Conservation (phyloP, 2,113 vertebrate genomes). For the Egretta garzetta region DNA sequence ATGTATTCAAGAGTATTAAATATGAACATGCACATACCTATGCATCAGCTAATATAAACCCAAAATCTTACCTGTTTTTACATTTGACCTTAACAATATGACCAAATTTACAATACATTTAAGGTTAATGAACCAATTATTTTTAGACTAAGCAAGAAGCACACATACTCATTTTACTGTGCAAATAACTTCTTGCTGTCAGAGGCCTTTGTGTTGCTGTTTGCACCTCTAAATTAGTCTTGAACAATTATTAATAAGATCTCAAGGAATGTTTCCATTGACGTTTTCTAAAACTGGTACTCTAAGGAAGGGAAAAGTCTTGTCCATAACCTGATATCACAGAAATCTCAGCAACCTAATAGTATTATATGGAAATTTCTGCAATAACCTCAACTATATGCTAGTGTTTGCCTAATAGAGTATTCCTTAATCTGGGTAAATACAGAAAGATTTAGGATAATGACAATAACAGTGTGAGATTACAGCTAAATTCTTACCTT, state of each 20-base stretch:
- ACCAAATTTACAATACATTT: conserved; percentile 36
- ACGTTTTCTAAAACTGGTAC: neutral
- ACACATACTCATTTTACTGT: neutral
- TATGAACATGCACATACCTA: neutral
- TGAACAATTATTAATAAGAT: conserved; percentile 1
- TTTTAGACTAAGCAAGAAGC: conserved; percentile 30
- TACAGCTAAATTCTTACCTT: neutral
- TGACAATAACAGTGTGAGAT: neutral
- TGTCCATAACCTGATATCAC: neutral
- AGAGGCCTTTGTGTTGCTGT: neutral
- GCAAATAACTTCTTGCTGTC: neutral
- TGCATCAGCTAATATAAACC: neutral
- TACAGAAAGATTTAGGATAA: neutral
- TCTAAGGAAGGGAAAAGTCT: neutral
- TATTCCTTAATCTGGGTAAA: neutral
- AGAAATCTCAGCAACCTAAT: neutral
- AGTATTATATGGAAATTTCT: neutral
- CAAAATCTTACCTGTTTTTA: neutral
- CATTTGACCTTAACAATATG: conserved; percentile 31
- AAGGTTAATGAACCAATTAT: conserved; percentile 42
- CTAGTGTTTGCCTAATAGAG: neutral
- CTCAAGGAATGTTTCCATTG: neutral
- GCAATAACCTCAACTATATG: neutral
- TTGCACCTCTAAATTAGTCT: conserved; percentile 19
- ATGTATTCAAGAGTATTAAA: neutral